Conservation (phyloP, 2,113 vertebrate genomes). For the Strix uralensis region DNA sequence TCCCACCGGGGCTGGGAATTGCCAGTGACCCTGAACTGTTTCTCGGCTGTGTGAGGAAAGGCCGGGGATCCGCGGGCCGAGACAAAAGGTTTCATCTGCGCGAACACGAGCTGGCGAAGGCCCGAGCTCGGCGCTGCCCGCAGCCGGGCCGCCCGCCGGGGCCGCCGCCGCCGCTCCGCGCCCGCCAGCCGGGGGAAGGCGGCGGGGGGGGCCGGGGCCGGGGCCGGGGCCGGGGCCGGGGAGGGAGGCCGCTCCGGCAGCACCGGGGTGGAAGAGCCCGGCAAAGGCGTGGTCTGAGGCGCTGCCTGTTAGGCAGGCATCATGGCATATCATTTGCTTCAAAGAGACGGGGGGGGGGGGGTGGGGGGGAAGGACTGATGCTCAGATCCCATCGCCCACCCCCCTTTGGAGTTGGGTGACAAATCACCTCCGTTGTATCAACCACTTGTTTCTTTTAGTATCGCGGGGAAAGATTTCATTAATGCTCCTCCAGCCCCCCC, state of each 20-base stretch:
- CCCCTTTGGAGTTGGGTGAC: slow-evolving; percentile 29
- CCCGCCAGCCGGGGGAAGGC: neutral
- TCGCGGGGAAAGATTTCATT: slow-evolving; percentile 53
- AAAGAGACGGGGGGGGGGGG: neutral
- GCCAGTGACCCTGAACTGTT: slow-evolving; percentile 36
- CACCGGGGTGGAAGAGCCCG: neutral
- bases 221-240: neutral
- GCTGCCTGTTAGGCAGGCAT: neutral
- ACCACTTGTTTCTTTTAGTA: slow-evolving; percentile 61
- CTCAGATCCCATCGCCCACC: neutral
- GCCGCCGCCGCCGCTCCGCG: neutral
- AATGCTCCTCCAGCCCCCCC: neutral
- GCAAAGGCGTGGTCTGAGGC: neutral
- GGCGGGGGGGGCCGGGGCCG: neutral
- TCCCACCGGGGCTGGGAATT: neutral
- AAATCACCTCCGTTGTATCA: slow-evolving; percentile 52
- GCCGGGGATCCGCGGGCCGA: neutral
- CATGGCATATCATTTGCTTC: neutral
- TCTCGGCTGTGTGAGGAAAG: slow-evolving; percentile 3
- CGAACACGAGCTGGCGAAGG: neutral
- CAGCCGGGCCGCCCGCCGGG: neutral
- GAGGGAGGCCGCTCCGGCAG: neutral
- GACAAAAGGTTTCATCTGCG: slow-evolving; percentile 67
- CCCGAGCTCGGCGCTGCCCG: neutral
- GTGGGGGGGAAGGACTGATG: neutral